Base-by-base conservation (phyloP, 1,140 invertebrate species). In the Thereuonema tuberculata region DNA sequence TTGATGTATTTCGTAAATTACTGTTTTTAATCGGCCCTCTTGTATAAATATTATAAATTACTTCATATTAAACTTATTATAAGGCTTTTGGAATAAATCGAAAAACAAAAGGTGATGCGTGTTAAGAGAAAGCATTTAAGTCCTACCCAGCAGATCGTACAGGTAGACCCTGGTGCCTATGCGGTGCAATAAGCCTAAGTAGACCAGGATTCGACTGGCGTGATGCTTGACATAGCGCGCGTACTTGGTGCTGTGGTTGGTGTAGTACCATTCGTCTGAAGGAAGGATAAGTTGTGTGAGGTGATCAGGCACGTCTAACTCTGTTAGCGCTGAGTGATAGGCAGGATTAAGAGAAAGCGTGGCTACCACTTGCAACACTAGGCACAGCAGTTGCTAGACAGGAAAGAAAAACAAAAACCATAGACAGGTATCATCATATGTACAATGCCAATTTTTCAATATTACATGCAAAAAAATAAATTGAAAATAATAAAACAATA, bases 211-310 rank as follows among this genome's bases (percentile, higher is more conserved):
- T 59, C 82, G 68, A 1, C 83, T 81, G 0, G 83, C 83, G 66
- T 85, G 82, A 69, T 84, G 81, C 67, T 85, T 85, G 27, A 85
- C 83, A 67, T 78, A 85, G 54, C 78, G 76, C 21, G 82, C 81
- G 68, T 83, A 84, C 64, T 82, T 80, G 31, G 83, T 85, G 62
- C 78, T 82, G 68, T 85, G 82, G 68, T 84, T 84, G 43, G 83
- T 85, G 72, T 85, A 85, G 71, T 84, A 85, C 80, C 82, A 84
- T 67, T 85, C 84, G 68, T 85, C 84, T 0, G 82, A 83, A 3
- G 84, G 84, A 49, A 85, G 70, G 29, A 85, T 73, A 21, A 85
- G 73, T 68, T 85, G 83, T 62, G 82, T 81, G 15, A 85, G 69
- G 61, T 77, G 78, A 66, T 84, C 82, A 1, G 81, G 78, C 28